These are phyloP conservation scores for Lordiphosa andalusiaca DNA, from an alignment of 2,888 invertebrate genomes.

Conservation along the genomic window DNA sequence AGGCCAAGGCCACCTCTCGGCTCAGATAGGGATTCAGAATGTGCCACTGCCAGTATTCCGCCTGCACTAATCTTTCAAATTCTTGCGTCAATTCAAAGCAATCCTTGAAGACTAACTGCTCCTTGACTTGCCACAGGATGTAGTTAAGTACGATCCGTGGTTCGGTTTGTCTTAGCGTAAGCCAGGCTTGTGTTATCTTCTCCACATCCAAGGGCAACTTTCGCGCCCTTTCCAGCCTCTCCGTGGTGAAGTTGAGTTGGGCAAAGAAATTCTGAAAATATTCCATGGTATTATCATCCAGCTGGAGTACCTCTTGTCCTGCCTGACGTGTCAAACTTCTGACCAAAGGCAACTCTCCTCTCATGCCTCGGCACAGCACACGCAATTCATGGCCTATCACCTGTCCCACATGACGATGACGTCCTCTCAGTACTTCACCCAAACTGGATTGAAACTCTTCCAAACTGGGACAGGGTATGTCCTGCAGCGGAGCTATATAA, in stretches of 20 bases:
- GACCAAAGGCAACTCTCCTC: conserved; percentile 47
- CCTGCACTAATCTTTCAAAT: conserved; percentile 68
- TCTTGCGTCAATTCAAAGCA: conserved; percentile 68
- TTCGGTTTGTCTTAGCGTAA: conserved; percentile 57
- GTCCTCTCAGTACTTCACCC: conserved; percentile 35
- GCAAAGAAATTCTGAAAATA: conserved; percentile 62
- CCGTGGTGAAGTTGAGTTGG: conserved; percentile 55
- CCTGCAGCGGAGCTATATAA: conserved; percentile 64
- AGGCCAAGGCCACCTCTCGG: conserved; percentile 73
- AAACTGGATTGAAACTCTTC: conserved; percentile 45
- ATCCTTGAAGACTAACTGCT: conserved; percentile 48
- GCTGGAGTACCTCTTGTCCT: conserved; percentile 23
- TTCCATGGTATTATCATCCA: conserved; percentile 52
- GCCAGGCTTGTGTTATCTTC: conserved; percentile 51
- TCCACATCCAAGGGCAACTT: conserved; percentile 62
- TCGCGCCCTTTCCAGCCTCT: conserved; percentile 56
- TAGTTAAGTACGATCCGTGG: conserved; percentile 72
- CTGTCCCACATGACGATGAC: conserved; percentile 62
- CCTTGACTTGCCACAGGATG: conserved; percentile 73
- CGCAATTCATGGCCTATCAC: conserved; percentile 71
- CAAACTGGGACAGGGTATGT: conserved; percentile 57
- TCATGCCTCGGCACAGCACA: conserved; percentile 62
- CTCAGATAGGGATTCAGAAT: conserved; percentile 52
- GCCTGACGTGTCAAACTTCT: conserved; percentile 17
- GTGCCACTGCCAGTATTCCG: conserved; percentile 77